phyloP scores from a whole-genome alignment of 2,888 invertebrate genomes.

The Melieria crassipennis region DNA sequence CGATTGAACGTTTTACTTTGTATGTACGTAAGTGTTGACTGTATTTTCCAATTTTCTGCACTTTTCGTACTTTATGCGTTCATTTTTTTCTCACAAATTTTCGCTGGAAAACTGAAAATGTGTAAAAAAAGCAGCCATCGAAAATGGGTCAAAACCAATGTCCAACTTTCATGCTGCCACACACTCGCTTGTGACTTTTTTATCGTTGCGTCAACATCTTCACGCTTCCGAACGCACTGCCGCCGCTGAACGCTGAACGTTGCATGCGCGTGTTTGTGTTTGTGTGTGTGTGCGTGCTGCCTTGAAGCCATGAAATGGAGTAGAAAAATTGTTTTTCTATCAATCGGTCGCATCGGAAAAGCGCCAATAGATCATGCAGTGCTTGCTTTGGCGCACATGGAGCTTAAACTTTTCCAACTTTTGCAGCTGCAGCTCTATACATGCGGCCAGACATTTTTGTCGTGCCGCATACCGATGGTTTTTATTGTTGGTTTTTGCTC shows the following conservation, averaged over 20 bases:
- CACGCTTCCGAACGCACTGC: slow-evolving; percentile 41
- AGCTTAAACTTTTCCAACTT: slow-evolving; percentile 14
- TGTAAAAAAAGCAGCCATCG: too few relatives aligned
- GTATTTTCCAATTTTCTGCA: too few relatives aligned
- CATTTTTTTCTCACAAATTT: too few relatives aligned
- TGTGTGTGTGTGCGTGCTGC: slow-evolving; percentile 33
- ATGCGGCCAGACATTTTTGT: too few relatives aligned
- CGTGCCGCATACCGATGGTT: too few relatives aligned
- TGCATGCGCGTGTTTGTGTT: slow-evolving; percentile 5
- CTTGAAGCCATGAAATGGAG: slow-evolving; percentile 58
- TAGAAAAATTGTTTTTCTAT: slow-evolving; percentile 59
- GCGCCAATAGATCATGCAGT: slow-evolving; percentile 29
- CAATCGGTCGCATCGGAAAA: slow-evolving; percentile 34
- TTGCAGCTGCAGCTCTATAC: neutral
- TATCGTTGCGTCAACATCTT: slow-evolving; percentile 55
- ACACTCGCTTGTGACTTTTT: slow-evolving; percentile 20
- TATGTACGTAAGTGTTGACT: too few relatives aligned
- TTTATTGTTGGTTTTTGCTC: too few relatives aligned
- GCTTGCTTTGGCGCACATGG: slow-evolving; percentile 27
- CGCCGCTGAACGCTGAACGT: neutral
- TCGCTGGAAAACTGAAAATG: too few relatives aligned
- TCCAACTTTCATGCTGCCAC: too few relatives aligned
- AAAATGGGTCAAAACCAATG: too few relatives aligned
- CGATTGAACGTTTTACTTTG: too few relatives aligned
- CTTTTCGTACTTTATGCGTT: too few relatives aligned